Percentiles rank a stretch among this genome's conserved stretches.
Conservation (phyloP, 1,140 invertebrate genomes). For the Rhagoletis zephyria region DNA sequence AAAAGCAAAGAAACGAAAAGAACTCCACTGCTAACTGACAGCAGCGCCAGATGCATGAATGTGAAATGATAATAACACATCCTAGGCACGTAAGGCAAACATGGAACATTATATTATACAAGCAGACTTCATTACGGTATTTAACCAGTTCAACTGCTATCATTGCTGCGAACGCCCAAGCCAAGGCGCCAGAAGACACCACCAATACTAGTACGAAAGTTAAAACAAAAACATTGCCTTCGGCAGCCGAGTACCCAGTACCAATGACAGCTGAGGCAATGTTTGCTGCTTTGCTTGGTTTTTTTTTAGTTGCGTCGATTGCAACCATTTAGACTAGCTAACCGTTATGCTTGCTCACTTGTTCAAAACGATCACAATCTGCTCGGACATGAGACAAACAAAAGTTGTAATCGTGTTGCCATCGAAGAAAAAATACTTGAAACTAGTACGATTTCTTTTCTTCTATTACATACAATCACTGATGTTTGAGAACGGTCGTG, state of each 20-base stretch:
- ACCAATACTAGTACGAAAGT: conserved; percentile 1
- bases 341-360: conserved; percentile 4
- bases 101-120: conserved; percentile 73
- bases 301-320: conserved; percentile 1
- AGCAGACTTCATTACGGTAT: conserved; percentile 73
- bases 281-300: not conserved
- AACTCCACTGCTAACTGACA: not conserved
- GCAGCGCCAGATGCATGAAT: conserved; percentile 18
- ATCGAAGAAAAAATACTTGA: conserved; percentile 26
- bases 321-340: not conserved
- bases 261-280: not conserved
- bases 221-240: not conserved
- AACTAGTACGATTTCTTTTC: conserved; percentile 13
- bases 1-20: conserved; percentile 12
- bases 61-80: conserved; percentile 66
- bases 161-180: conserved; percentile 52
- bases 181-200: conserved; percentile 54
- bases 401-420: conserved; percentile 33
- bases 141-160: conserved; percentile 66
- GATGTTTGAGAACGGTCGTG: not conserved
- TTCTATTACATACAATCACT: not conserved
- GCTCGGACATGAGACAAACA: conserved; percentile 53
- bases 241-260: not conserved
- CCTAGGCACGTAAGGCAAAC: conserved; percentile 72
- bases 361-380: conserved; percentile 53